Conservation (phyloP, 1,140 invertebrate species). For the Batillaria attramentaria region DNA sequence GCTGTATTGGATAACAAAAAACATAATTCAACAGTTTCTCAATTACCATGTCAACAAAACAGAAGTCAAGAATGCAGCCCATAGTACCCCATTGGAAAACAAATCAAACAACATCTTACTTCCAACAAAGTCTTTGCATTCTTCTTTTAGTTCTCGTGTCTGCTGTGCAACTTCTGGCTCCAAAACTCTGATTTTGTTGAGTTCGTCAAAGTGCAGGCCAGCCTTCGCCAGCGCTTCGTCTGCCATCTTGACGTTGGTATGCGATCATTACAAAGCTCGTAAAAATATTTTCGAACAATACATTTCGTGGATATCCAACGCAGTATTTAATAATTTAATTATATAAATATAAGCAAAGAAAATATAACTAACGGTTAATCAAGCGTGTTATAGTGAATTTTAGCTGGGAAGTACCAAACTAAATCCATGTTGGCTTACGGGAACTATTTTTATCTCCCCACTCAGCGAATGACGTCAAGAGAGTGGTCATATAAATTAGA, state of each 20-base stretch:
- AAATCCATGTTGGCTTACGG: too few species aligned
- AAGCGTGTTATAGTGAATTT: too few species aligned
- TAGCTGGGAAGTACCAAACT: too few species aligned
- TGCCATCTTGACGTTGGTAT: constrained; percentile 74
- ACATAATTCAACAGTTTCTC: too few species aligned
- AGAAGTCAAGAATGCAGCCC: too few species aligned
- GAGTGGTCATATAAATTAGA: constrained; percentile 8
- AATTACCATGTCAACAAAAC: too few species aligned
- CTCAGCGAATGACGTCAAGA: constrained; percentile 19
- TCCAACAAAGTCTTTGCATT: constrained; percentile 85
- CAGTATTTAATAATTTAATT: background rate
- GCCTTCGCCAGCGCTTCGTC: constrained; percentile 82
- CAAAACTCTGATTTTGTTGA: constrained; percentile 87
- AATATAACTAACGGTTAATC: background rate
- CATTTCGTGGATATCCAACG: too few species aligned
- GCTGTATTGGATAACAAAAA: too few species aligned
- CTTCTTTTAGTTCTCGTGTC: constrained; percentile 84
- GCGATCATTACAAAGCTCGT: constrained; percentile 19
- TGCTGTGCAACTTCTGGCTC: constrained; percentile 84
- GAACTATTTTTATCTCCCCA: background rate
- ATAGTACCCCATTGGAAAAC: too few species aligned
- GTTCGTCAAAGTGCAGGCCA: constrained; percentile 88
- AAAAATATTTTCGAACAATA: background rate
- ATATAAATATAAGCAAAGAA: background rate
- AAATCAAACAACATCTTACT: too few species aligned